Conservation (phyloP, 2,113 vertebrate genomes). For the Silurus asotus region DNA sequence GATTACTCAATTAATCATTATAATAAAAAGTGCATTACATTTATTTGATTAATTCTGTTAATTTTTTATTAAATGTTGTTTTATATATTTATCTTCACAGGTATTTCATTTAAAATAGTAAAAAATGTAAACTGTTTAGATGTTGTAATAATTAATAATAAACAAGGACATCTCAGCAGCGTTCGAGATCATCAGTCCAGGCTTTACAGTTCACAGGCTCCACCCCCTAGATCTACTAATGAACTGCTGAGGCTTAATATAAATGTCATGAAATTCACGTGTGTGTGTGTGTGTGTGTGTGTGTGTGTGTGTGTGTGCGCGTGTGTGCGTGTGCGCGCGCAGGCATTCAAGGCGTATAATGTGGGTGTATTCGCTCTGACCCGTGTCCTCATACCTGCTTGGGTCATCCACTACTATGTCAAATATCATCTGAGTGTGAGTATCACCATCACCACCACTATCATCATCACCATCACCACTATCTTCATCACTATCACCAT, state of each 20-base stretch:
- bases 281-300: neutral
- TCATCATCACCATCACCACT: too few relatives aligned
- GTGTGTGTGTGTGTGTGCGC: conserved; percentile 32
- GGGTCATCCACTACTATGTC: conserved; percentile 81
- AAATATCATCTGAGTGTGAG: conserved; percentile 87
- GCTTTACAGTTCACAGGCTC: neutral
- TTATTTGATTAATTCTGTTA: too few relatives aligned
- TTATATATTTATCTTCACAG: too few relatives aligned
- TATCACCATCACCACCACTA: conserved; percentile 43
- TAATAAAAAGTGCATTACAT: too few relatives aligned
- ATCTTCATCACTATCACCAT: too few relatives aligned
- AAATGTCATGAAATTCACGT: neutral
- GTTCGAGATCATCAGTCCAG: too few relatives aligned
- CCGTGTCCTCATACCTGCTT: conserved; percentile 77
- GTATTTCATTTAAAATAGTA: too few relatives aligned
- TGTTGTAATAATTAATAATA: too few relatives aligned
- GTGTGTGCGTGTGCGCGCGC: conserved; percentile 41
- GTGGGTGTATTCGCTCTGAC: conserved; percentile 70
- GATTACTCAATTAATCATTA: too few relatives aligned
- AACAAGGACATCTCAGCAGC: too few relatives aligned
- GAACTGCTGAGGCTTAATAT: neutral
- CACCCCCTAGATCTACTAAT: neutral
- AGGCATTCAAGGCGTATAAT: conserved; percentile 79
- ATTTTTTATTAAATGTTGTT: too few relatives aligned
- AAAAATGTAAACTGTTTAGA: too few relatives aligned